Conservation (phyloP, 2,797 vertebrate genomes). For the Gephyroberyx darwinii region DNA sequence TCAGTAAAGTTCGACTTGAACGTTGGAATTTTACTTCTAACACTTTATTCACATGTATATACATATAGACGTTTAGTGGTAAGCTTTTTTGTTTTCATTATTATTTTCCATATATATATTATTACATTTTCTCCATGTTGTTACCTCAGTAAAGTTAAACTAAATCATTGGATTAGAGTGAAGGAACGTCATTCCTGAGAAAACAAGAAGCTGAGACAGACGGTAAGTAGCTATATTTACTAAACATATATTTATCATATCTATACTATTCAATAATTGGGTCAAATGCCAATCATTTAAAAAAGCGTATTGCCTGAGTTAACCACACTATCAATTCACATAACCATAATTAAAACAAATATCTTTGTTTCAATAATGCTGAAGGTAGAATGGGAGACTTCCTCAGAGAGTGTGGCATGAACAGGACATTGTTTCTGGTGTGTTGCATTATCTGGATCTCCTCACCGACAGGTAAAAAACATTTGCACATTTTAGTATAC, state of each 20-base stretch:
- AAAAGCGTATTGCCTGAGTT: too few species aligned
- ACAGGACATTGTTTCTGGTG: slow-evolving; percentile 24
- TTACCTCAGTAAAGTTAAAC: too few species aligned
- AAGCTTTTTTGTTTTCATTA: too few species aligned
- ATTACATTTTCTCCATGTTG: neutral
- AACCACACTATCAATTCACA: too few species aligned
- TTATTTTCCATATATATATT: too few species aligned
- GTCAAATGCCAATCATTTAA: too few species aligned
- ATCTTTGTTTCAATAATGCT: slow-evolving; percentile 21
- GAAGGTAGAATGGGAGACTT: slow-evolving; percentile 46
- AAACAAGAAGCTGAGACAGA: neutral
- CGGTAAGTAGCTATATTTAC: slow-evolving; percentile 30
- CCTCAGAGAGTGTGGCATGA: slow-evolving; percentile 17
- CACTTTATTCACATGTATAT: rapidly evolving
- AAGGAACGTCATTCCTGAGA: neutral
- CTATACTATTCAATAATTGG: too few species aligned
- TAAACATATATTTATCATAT: neutral
- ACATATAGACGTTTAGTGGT: neutral
- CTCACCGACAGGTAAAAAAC: slow-evolving; percentile 53
- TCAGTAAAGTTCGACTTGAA: too few species aligned
- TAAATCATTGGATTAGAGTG: neutral
- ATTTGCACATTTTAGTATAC: neutral
- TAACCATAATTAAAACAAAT: too few species aligned
- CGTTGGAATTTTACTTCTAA: neutral
- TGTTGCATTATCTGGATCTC: slow-evolving; percentile 45